These are phyloP conservation scores for Hecatera dysodea DNA, from an alignment of 2,888 invertebrate genomes.

Conservation along the genomic window DNA sequence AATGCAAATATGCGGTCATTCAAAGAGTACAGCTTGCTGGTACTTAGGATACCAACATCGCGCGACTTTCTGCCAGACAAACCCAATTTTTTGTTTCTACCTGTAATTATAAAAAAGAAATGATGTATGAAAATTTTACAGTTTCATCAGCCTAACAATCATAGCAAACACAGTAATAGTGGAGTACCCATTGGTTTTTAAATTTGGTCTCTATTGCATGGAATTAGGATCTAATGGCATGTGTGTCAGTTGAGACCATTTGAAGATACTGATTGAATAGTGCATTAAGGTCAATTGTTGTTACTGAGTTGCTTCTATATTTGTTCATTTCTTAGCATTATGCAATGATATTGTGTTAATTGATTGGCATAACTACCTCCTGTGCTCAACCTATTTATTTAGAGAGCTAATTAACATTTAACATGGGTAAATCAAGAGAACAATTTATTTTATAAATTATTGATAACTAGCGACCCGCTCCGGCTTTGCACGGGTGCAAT, in stretches of 20 bases:
- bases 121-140: neutral
- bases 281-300: conserved; percentile 11
- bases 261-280: neutral
- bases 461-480: no score
- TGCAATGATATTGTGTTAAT: conserved; percentile 11
- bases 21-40: conserved; percentile 98
- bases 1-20: conserved; percentile 99
- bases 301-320: conserved; percentile 5
- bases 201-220: conserved; percentile 1
- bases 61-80: conserved; percentile 98
- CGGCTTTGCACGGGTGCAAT: no score
- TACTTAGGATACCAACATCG: conserved; percentile 99
- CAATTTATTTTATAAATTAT: no score
- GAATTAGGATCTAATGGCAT: conserved; percentile 11
- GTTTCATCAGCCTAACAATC: neutral
- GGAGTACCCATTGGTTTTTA: neutral
- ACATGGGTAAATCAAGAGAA: neutral
- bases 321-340: neutral
- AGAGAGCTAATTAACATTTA: neutral
- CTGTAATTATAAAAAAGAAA: conserved; percentile 85
- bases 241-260: neutral
- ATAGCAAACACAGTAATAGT: neutral
- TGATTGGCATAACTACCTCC: neutral
- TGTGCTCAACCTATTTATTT: neutral
- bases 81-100: conserved; percentile 97